Conservation (phyloP, 1,140 invertebrate species). For the Nebria ingens region DNA sequence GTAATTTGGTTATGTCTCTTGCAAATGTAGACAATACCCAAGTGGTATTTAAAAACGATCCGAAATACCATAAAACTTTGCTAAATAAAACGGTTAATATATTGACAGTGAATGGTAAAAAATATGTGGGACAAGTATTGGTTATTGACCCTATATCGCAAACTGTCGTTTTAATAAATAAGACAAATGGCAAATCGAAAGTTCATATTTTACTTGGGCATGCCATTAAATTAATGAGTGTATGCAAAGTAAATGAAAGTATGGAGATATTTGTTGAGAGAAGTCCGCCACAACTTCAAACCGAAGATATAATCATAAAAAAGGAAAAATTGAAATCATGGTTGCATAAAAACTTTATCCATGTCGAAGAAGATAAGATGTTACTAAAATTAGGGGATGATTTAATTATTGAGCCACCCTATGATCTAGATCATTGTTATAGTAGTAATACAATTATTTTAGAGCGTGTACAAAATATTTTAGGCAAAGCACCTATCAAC, state of each 20-base stretch:
- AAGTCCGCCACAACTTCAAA: background rate
- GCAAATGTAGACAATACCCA: no score
- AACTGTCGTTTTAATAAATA: slow-evolving; percentile 23
- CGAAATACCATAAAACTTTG: background rate
- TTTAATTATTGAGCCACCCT: slow-evolving; percentile 28
- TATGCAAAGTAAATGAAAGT: slow-evolving; percentile 5
- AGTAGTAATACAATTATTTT: slow-evolving; percentile 30
- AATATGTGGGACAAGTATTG: slow-evolving; percentile 21
- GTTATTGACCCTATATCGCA: slow-evolving; percentile 29
- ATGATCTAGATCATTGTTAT: slow-evolving; percentile 25
- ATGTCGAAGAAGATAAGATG: slow-evolving; percentile 25
- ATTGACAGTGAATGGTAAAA: slow-evolving; percentile 20
- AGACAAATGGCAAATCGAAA: slow-evolving; percentile 6
- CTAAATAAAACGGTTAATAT: slow-evolving; percentile 16
- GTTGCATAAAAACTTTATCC: slow-evolving; percentile 27
- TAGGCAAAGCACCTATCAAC: slow-evolving; percentile 29
- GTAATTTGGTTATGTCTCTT: no score
- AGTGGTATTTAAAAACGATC: background rate
- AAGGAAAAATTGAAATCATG: slow-evolving; percentile 24
- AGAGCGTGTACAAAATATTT: slow-evolving; percentile 25
- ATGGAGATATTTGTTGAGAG: slow-evolving; percentile 12
- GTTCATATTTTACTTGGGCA: slow-evolving; percentile 20
- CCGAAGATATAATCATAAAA: background rate
- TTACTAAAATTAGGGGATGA: slow-evolving; percentile 26
- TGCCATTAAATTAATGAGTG: slow-evolving; percentile 22